Evolutionary conservation across 2,113 vertebrate genomes (phyloP), one percentile per base, ranked within the genome.

Genomic region (Oreochromis aureus): DNA sequence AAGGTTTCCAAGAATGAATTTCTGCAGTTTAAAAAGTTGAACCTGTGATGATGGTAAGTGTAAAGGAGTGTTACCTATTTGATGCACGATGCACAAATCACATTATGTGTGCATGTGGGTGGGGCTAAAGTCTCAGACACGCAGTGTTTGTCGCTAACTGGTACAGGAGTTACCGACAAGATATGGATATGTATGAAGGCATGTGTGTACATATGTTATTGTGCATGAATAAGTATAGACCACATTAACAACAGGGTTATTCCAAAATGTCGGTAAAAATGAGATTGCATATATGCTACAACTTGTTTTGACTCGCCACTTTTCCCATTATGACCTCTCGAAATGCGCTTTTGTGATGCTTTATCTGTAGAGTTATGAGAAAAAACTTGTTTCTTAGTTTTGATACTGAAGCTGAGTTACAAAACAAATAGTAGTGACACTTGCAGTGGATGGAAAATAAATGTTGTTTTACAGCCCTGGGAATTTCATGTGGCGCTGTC

Each of bases 111-210:
- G 0, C 61, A 51, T 7, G 71, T 73, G 22, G 44, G 19, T 7
- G 19, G 24, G 16, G 16, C 71, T 78, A 19, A 32, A 32, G 27
- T 30, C 24, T 78, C 4, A 78, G 24, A 32, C 15, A 32, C 3
- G 0, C 16, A 32, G 27, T 19, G 16, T 51, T 12, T 51, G 24
- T 32, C 1, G 3, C 10, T 46, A 46, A 48, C 22, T 73, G 41
- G 1, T 44, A 24, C 39, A 44, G 22, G n/a, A n/a, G n/a, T n/a
- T n/a, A n/a, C n/a, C n/a, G n/a, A n/a, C n/a, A n/a, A n/a, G 59
- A 63, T 63, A 34, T 63, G 59, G 59, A 18, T 76, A 11, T 61
- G 27, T 19, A 34, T 32, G 71, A 66, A 66, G 61, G n/a, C 61
- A 13, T 66, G 34, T 39, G 34, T n/a, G 32, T 78, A 19, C 1